Evolutionary conservation across 37 sponge, comb jelly and placozoan species (phyloP), one percentile per base, ranked within the genome.

Genomic region (Ephydatia muelleri): DNA sequence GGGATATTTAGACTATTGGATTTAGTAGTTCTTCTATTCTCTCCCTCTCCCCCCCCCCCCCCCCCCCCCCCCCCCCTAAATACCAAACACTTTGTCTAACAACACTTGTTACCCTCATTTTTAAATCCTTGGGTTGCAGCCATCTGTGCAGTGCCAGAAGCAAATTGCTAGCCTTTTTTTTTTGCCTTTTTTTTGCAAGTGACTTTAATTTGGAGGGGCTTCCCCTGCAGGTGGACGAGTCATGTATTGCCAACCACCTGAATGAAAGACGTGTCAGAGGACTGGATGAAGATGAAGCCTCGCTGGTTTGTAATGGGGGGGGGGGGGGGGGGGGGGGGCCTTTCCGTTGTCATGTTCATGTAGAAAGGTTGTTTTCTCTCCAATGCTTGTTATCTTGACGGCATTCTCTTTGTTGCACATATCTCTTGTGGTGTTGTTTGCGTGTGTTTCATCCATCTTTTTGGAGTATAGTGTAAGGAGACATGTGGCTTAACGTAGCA

Each of bases 191-290:
- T 9, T 78, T 22, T 57, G 5, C 57, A 3, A 26, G 27, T 57
- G 3, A 27, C 27, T 38, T 26, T 57, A 11, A 27, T 2, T 28
- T 48, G 8, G 38, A 4, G n/a, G 57, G 27, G 4, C 40, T 78
- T 16, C 23, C 68, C 34, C 38, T 89, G 23, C 65, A 96, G 95
- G 77, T 97, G 23, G 97, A 97, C 49, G 96, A 95, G 5, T 39
- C 77, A 19, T 88, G 96, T 57, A 79, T 94, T 25, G 73, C 76
- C 28, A 87, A 86, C 35, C 97, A 97, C 68, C 78, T 78, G 13
- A 83, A 95, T 43, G 97, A 97, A 76, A 82, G 97, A 67, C 30
- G 70, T 38, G 75, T 85, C 31, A 95, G 47, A 70, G 72, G 13
- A 67, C 25, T 47, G 33, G 90, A 85, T 34, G 89, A 83, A 3